Conservation (phyloP, 2,113 vertebrate species). For the Antechinus flavipes region DNA sequence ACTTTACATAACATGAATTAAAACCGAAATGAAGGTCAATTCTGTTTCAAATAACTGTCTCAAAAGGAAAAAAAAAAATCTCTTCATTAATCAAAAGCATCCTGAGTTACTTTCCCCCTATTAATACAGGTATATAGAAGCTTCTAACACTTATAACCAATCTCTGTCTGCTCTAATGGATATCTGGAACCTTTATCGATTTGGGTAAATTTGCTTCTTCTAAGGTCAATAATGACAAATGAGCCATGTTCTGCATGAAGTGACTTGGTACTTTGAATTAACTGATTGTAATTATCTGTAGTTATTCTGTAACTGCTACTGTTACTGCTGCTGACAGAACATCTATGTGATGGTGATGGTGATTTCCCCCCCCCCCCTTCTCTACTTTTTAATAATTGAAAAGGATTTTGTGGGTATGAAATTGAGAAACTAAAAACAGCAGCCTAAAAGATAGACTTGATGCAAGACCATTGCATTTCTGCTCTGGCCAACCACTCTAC, state of each 20-base stretch:
- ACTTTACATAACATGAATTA: conserved; percentile 76
- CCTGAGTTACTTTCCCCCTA: conserved; percentile 62
- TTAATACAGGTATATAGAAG: conserved; percentile 77
- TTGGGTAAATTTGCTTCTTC: conserved; percentile 82
- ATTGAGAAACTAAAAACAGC: not conserved
- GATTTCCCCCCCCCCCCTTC: conserved; percentile 51
- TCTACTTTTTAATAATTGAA: conserved; percentile 67
- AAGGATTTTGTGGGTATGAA: conserved; percentile 56
- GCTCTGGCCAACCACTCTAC: not conserved
- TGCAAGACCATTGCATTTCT: not conserved
- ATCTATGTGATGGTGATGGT: conserved; percentile 61
- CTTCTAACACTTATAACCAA: conserved; percentile 77
- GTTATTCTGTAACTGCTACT: conserved; percentile 82
- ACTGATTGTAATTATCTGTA: conserved; percentile 82
- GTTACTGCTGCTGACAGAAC: conserved; percentile 77
- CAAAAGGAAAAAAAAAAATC: conserved; percentile 59
- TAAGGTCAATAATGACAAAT: conserved; percentile 85
- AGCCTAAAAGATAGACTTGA: not conserved
- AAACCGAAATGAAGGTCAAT: conserved; percentile 74
- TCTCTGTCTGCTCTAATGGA: conserved; percentile 77
- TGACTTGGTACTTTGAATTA: conserved; percentile 81
- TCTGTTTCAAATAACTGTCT: conserved; percentile 75
- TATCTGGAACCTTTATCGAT: conserved; percentile 83
- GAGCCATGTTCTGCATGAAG: conserved; percentile 80
- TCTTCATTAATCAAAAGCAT: conserved; percentile 80